Evolutionary conservation across 2,797 vertebrate genomes (phyloP).

Genomic region (Sphenodon punctatus): DNA sequence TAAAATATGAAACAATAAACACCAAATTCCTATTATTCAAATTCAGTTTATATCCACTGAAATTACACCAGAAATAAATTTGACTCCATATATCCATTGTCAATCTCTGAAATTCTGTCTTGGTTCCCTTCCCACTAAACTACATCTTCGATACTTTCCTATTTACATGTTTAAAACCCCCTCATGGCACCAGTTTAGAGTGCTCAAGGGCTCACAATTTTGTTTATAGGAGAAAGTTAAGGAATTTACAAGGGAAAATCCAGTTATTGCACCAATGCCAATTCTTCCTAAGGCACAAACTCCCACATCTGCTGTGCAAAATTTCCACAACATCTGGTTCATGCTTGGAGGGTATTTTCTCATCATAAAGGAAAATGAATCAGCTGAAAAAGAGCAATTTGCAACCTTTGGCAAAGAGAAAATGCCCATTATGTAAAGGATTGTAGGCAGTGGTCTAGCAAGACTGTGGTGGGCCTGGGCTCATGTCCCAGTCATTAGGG

Average conservation of each 20-base stretch:
- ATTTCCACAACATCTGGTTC: conserved; percentile 41
- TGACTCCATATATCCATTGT: neutral
- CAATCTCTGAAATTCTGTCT: neutral
- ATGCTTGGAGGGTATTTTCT: conserved; percentile 19
- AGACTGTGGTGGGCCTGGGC: no score
- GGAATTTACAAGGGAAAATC: conserved; percentile 4
- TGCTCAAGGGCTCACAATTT: neutral
- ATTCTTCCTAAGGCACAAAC: conserved; percentile 36
- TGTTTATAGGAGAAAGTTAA: neutral
- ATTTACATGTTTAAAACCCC: neutral
- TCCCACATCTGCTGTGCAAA: conserved; percentile 24
- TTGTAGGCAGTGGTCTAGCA: no score
- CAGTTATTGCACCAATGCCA: neutral
- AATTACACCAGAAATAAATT: neutral
- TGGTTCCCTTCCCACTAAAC: neutral
- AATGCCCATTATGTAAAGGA: no score
- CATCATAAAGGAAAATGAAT: conserved; percentile 29
- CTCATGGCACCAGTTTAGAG: neutral
- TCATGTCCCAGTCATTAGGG: no score
- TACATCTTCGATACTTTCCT: neutral
- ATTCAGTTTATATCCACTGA: neutral
- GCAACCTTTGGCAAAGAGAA: conserved; percentile 20
- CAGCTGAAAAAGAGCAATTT: conserved; percentile 9
- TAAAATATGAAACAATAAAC: neutral
- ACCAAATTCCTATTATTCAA: neutral